Evolutionary conservation across 2,113 vertebrate species (phyloP), one percentile per base, ranked within the genome.

Genomic region (Sapayoa aenigma): DNA sequence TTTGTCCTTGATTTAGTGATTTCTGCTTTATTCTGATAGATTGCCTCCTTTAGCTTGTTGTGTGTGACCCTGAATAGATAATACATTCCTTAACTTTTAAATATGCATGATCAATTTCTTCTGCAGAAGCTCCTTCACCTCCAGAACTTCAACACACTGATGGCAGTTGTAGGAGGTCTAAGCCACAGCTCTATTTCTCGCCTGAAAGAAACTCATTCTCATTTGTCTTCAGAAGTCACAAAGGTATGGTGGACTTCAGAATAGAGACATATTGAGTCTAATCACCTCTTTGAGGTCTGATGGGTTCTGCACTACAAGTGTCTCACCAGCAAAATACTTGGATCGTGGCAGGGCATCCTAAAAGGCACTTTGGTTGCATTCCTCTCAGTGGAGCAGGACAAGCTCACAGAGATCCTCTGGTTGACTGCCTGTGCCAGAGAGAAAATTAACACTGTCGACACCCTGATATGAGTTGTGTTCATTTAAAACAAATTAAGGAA

Each of bases 141-240:
- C 44, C 98, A 99, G 97, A 99, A 99, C 97, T 99, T 99, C 91
- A 99, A 99, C 95, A 99, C 99, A 5, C 80, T 99, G 95, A 99
- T 99, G 99, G 99, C 99, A 0, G 99, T 99, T 95, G 99, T 99
- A 31, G 99, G 99, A 62, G 99, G 99, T 22, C 97, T 99, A 50
- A 99, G 99, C 87, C 99, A 99, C 94, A 99, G 99, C 81, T 99
- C 99, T 81, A 99, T 99, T 93, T 99, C 99, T 77, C 98, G 99
- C 73, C 98, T 99, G 80, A 99, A 99, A 94, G 99, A 99, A 96
- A 99, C 99, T 17, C 99, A 99, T 86, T 98, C 98, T 71, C 98
- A 99, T 93, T 98, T 99, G 86, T 98, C 98, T 88, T 98, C 98
- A 5, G 99, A 99, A 82, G 99, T 99, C 88, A 98, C 99, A 85